Evolutionary conservation across 2,113 vertebrate genomes (phyloP).

Genomic region (Gavialis gangeticus): DNA sequence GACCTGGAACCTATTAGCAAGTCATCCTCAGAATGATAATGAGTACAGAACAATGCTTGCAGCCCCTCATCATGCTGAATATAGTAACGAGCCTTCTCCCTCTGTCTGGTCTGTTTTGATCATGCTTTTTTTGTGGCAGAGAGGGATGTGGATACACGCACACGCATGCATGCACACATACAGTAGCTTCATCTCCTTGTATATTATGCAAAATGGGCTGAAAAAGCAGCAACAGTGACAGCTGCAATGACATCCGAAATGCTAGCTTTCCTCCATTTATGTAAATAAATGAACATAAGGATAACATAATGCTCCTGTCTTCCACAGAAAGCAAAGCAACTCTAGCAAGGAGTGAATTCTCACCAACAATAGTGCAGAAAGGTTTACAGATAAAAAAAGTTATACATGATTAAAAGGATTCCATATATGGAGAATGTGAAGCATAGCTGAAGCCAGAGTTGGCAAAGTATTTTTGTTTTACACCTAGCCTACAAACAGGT

Average conservation of each 20-base stretch:
- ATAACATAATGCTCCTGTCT: not conserved
- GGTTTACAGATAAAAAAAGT: not conserved
- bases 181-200: not conserved
- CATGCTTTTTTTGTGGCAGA: not conserved
- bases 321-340: not conserved
- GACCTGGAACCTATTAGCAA: not conserved
- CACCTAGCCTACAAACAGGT: not conserved
- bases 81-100: not conserved
- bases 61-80: not conserved
- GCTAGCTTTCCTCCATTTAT: not conserved
- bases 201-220: not conserved
- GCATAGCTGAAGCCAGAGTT: fast-evolving
- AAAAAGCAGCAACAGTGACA: not conserved
- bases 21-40: not conserved
- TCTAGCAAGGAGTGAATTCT: fast-evolving
- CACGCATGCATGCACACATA: not conserved
- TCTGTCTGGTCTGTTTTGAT: not conserved
- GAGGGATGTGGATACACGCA: not conserved
- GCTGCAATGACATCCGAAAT: not conserved
- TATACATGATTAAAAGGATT: not conserved
- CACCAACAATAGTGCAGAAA: not conserved
- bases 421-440: not conserved
- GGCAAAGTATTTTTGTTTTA: not conserved
- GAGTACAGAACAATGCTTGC: not conserved
- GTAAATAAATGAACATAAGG: not conserved